Percentiles rank a stretch among this genome's conserved stretches.
Evolutionary conservation across 2,888 invertebrate species (phyloP).

Genomic region (Ophion slaviceki): DNA sequence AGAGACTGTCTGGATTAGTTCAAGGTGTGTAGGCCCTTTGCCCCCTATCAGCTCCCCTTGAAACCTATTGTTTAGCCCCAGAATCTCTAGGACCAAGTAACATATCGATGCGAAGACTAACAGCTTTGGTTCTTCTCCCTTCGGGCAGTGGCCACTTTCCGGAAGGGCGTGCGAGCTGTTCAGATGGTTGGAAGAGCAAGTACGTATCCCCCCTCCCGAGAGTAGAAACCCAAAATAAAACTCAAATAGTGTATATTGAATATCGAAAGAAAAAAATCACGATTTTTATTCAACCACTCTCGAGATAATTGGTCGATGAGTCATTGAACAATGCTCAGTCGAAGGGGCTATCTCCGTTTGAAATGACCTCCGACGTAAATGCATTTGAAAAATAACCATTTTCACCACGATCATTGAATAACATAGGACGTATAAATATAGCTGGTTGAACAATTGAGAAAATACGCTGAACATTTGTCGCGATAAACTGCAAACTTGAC

Average conservation of each 20-base stretch:
- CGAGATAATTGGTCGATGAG: constrained; percentile 21
- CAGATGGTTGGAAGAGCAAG: constrained; percentile 99
- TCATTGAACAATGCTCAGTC: constrained; percentile 24
- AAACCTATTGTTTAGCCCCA: constrained; percentile 54
- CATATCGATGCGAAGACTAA: constrained; percentile 82
- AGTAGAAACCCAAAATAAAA: constrained; percentile 76
- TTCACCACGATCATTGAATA: background rate
- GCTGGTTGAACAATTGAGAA: no score
- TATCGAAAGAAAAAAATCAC: constrained; percentile 24
- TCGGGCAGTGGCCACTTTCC: constrained; percentile 98
- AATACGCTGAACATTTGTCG: background rate
- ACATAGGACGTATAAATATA: no score
- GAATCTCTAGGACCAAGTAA: constrained; percentile 66
- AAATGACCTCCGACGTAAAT: constrained; percentile 51
- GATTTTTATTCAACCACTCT: constrained; percentile 27
- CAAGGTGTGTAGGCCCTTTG: constrained; percentile 47
- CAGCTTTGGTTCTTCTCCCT: constrained; percentile 85
- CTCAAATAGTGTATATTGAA: constrained; percentile 77
- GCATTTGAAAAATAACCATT: background rate
- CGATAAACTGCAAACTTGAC: background rate
- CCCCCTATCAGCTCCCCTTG: constrained; percentile 46
- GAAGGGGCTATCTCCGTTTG: constrained; percentile 45
- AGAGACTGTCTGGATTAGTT: constrained; percentile 64
- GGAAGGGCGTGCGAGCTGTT: constrained; percentile 99
- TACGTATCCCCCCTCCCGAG: constrained; percentile 89